Base-by-base conservation (phyloP, 2,888 invertebrate genomes). In the Mylabris sibirica region DNA sequence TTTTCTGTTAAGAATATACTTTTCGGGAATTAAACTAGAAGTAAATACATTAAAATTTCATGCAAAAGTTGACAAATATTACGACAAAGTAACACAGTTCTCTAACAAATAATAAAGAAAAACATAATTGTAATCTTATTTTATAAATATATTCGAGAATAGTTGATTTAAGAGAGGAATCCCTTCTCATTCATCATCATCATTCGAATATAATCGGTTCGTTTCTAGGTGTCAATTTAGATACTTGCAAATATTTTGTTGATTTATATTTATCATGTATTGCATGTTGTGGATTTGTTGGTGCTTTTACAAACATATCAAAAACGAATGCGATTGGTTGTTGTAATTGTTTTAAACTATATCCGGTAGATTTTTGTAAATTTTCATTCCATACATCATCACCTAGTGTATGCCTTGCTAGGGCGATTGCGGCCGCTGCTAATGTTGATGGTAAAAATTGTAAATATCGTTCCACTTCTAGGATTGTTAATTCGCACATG, bases 181-280 rank as follows among this genome's bases (percentile, higher is more conserved):
- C n/a, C n/a, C n/a, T n/a, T n/a, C n/a, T n/a, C n/a, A n/a, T n/a
- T n/a, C n/a, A n/a, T n/a, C 61, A 66, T 61, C 64, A 64, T 69
- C 63, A 69, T 63, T 72, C 72, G 66, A 76, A 76, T 60, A 44
- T 44, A 44, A 78, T 76, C 35, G 72, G 71, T 41, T 65, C 60
- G 44, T 68, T 71, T 1, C 69, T 75, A 6, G 79, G 77, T 26
- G 70, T 59, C 35, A 78, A 63, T 35, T 75, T 73, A 0, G 84
- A 80, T 0, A 85, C 84, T 64, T 83, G 81, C 68, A 83, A 74
- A 71, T 79, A 93, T 90, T 93, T 93, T 83, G 88, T 89, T 75
- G 86, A 87, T 84, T 91, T 94, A 87, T 96, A 98, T 86, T 97
- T 98, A 81, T 97, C 96, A 74, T 91, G 90, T 74, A 97, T 93